Conservation (phyloP, 1,140 invertebrate genomes). For the Melitaea cinxia region DNA sequence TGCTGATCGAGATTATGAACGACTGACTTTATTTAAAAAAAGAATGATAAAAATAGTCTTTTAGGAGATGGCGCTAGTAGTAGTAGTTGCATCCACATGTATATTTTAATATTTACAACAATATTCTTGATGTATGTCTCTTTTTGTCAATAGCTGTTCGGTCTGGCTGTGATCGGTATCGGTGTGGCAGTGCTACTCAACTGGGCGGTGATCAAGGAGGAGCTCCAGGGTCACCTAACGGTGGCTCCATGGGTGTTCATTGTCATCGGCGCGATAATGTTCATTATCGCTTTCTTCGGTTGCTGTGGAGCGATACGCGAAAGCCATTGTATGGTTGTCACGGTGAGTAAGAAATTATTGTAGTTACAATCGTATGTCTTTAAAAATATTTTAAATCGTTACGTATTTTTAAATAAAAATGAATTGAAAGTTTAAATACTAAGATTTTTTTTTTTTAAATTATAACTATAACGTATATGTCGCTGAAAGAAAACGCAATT, state of each 20-base stretch:
- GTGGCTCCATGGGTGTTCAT: conserved; percentile 86
- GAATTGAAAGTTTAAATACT: too few relatives aligned
- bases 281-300: conserved; percentile 91
- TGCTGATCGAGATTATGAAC: too few relatives aligned
- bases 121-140: not conserved
- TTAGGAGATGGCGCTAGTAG: too few relatives aligned
- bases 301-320: conserved; percentile 93
- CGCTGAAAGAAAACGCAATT: not conserved
- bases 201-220: conserved; percentile 75
- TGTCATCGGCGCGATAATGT: conserved; percentile 87
- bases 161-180: conserved; percentile 83
- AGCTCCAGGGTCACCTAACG: conserved; percentile 76
- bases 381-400: not conserved
- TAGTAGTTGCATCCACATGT: too few relatives aligned
- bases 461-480: too few relatives aligned
- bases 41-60: too few relatives aligned
- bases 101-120: too few relatives aligned
- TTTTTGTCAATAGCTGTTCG: conserved; percentile 82
- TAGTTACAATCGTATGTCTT: not conserved
- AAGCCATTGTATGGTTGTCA: conserved; percentile 91
- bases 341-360: conserved; percentile 80
- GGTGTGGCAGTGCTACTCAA: conserved; percentile 83
- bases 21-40: too few relatives aligned
- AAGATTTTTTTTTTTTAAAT: too few relatives aligned
- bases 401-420: not conserved